phyloP scores from a whole-genome alignment of 2,888 invertebrate species.

The Ryuthela nishihirai region DNA sequence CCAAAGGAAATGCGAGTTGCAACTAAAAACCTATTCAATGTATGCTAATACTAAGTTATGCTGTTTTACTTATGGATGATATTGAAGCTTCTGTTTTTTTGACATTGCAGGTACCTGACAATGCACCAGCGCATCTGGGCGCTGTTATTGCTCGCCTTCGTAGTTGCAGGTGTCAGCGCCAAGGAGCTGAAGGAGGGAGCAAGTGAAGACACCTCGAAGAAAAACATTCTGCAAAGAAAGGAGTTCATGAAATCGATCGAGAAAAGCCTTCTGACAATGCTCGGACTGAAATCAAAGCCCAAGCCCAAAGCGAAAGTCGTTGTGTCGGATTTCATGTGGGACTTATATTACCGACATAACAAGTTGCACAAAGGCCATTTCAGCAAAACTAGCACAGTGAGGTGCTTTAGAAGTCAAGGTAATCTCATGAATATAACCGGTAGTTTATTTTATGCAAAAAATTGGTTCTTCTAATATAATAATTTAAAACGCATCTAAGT shows the following conservation, averaged over 20 bases:
- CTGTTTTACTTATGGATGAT: no score
- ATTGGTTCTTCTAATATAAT: no score
- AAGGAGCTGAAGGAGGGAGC: no score
- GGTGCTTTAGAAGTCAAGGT: slow-evolving; percentile 29
- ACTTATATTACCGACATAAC: slow-evolving; percentile 61
- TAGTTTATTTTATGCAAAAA: no score
- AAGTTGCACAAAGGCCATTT: not conserved
- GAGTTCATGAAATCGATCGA: slow-evolving; percentile 54
- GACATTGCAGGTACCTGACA: slow-evolving; percentile 25
- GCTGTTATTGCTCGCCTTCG: slow-evolving; percentile 21
- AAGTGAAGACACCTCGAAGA: no score
- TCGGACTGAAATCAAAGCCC: slow-evolving; percentile 60
- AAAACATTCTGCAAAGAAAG: no score
- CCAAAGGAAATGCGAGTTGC: no score
- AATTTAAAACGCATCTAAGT: no score
- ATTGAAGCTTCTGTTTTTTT: not conserved
- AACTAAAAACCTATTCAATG: no score
- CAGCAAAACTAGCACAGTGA: slow-evolving; percentile 3
- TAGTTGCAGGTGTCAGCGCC: slow-evolving; percentile 15
- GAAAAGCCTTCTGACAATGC: slow-evolving; percentile 60
- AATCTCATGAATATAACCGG: no score
- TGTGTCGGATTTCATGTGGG: slow-evolving; percentile 75
- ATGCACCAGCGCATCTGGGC: slow-evolving; percentile 35
- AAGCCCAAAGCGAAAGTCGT: slow-evolving; percentile 54
- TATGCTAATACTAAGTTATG: no score